Conservation (phyloP, 2,888 invertebrate genomes). For the Hedya salicella region DNA sequence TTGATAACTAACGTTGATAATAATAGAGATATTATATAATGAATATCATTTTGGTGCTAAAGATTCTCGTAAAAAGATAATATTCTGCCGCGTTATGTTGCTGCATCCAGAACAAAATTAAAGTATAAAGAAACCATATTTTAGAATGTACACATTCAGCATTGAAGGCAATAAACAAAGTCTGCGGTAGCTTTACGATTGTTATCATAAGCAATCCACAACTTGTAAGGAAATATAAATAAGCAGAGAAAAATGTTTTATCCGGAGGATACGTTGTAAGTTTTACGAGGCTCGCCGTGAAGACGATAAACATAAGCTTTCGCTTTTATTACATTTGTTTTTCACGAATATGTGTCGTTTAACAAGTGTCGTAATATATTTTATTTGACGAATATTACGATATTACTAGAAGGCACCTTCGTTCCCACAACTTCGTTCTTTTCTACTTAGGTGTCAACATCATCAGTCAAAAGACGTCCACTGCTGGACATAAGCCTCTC, state of each 20-base stretch:
- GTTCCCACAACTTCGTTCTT: too few species aligned
- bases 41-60: too few species aligned
- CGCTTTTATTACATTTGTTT: constrained; percentile 39
- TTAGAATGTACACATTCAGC: constrained; percentile 7
- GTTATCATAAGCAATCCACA: constrained; percentile 36
- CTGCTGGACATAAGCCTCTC: too few species aligned
- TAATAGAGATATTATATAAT: too few species aligned
- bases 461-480: too few species aligned
- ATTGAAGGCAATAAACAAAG: constrained; percentile 3
- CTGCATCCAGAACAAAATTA: too few species aligned
- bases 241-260: constrained; percentile 34
- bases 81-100: too few species aligned
- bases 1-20: too few species aligned
- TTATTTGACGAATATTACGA: neutral
- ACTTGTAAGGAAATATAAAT: constrained; percentile 40
- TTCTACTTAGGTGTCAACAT: too few species aligned
- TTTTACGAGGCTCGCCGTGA: constrained; percentile 34
- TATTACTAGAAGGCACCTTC: too few species aligned
- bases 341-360: constrained; percentile 19
- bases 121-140: neutral
- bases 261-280: constrained; percentile 30
- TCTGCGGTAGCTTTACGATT: constrained; percentile 35
- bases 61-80: too few species aligned
- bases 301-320: constrained; percentile 42
- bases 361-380: constrained; percentile 29